Evolutionary conservation across 1,140 invertebrate genomes (phyloP).

Genomic region (Papilio glaucus): DNA sequence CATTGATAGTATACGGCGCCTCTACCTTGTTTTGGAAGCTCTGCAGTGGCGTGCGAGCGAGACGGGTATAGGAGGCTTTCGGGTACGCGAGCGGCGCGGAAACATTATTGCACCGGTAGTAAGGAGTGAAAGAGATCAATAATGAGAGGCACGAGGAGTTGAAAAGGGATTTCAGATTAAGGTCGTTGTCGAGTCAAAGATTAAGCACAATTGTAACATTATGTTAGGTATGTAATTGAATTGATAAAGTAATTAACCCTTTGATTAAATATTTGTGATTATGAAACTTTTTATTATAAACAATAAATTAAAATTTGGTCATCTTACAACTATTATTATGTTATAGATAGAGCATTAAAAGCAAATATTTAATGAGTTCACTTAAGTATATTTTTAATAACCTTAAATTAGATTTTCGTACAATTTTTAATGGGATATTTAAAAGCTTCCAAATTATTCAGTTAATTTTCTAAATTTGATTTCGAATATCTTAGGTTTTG

Average conservation of each 20-base stretch:
- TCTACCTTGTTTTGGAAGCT: constrained; percentile 81
- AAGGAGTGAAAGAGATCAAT: constrained; percentile 84
- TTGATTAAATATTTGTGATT: not conserved
- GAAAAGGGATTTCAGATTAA: constrained; percentile 84
- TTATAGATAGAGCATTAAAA: too few species aligned
- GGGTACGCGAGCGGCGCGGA: constrained; percentile 51
- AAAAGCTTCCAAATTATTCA: too few species aligned
- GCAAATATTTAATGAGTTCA: too few species aligned
- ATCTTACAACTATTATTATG: too few species aligned
- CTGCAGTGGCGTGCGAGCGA: constrained; percentile 76
- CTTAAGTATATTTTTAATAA: too few species aligned
- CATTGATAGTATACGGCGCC: constrained; percentile 68
- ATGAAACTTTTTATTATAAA: too few species aligned
- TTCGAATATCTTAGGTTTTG: too few species aligned
- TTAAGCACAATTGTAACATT: constrained; percentile 60
- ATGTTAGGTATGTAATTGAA: constrained; percentile 42
- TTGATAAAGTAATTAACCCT: not conserved
- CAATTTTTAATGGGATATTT: too few species aligned
- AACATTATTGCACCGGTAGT: constrained; percentile 82
- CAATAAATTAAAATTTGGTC: too few species aligned
- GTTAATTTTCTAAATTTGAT: too few species aligned
- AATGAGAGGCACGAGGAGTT: constrained; percentile 83
- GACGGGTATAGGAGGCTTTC: constrained; percentile 52
- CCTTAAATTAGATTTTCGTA: too few species aligned
- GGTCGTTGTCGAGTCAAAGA: constrained; percentile 81